Evolutionary conservation across 2,888 invertebrate genomes (phyloP).

Genomic region (Acanthacorydalis orientalis): DNA sequence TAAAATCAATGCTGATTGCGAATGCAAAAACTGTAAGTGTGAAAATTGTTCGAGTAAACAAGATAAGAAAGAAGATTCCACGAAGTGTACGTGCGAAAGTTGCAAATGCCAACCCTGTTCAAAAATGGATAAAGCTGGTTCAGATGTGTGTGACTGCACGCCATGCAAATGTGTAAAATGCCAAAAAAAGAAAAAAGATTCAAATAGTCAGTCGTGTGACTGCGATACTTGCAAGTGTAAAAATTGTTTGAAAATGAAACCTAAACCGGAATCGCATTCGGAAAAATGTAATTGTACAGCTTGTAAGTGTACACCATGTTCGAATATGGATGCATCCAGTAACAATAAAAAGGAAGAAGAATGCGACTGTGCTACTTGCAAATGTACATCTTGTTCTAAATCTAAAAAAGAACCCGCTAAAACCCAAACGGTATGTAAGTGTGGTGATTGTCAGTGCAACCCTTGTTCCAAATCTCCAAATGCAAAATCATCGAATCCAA

Average conservation of each 20-base stretch:
- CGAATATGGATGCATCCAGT: too few relatives aligned
- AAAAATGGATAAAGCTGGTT: background rate
- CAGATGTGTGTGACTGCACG: background rate
- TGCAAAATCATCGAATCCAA: background rate
- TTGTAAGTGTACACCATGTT: background rate
- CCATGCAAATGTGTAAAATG: background rate
- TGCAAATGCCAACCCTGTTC: background rate
- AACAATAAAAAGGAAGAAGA: background rate
- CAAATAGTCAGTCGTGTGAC: too few relatives aligned
- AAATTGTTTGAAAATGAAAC: background rate
- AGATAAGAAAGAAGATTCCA: too few relatives aligned
- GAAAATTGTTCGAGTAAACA: too few relatives aligned
- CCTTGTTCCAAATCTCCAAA: background rate
- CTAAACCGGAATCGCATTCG: too few relatives aligned
- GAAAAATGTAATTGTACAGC: background rate
- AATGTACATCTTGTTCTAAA: too few relatives aligned
- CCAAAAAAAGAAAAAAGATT: too few relatives aligned
- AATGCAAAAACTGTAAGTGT: background rate
- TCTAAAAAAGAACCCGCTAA: too few relatives aligned
- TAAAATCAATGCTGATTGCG: too few relatives aligned
- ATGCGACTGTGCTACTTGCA: too few relatives aligned
- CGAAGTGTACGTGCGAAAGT: background rate
- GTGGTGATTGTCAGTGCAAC: too few relatives aligned
- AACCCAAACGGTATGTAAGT: too few relatives aligned
- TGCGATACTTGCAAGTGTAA: background rate